Evolutionary conservation across 2,113 vertebrate genomes (phyloP).

Genomic region (Plecturocebus donacophilus): DNA sequence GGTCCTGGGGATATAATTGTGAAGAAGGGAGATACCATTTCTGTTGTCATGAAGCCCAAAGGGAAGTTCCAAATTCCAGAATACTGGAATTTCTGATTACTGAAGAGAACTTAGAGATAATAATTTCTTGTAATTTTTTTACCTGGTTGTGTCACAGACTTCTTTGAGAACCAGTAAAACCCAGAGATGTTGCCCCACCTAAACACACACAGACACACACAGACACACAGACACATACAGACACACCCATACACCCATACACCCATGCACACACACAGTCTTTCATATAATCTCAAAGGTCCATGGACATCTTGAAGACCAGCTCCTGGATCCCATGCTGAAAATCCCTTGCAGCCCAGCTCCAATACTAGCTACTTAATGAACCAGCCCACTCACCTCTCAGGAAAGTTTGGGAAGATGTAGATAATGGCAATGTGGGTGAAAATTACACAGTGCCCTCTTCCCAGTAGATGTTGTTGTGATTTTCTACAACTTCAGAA

Average conservation of each 20-base stretch:
- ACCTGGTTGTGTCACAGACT: not conserved
- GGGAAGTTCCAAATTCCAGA: not conserved
- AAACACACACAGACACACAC: not conserved
- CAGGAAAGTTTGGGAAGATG: not conserved
- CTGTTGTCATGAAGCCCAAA: not conserved
- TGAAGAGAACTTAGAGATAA: not conserved
- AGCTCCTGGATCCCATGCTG: not conserved
- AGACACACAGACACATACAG: fast-evolving
- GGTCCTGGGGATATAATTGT: not conserved
- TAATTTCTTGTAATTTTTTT: not conserved
- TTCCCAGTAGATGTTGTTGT: not conserved
- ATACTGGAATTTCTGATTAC: not conserved
- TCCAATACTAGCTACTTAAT: not conserved
- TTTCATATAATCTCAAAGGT: not conserved
- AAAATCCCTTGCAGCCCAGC: not conserved
- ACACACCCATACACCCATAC: fast-evolving
- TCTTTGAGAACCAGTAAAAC: not conserved
- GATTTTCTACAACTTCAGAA: slow-evolving; percentile 24
- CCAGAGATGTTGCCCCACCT: not conserved
- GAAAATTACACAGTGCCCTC: not conserved
- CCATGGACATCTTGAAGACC: not conserved
- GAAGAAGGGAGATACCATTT: not conserved
- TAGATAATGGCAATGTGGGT: not conserved
- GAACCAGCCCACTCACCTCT: not conserved
- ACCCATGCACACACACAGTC: not conserved